These are phyloP conservation scores for Ia io DNA, from an alignment of 2,113 vertebrate species.

Conservation along the genomic window DNA sequence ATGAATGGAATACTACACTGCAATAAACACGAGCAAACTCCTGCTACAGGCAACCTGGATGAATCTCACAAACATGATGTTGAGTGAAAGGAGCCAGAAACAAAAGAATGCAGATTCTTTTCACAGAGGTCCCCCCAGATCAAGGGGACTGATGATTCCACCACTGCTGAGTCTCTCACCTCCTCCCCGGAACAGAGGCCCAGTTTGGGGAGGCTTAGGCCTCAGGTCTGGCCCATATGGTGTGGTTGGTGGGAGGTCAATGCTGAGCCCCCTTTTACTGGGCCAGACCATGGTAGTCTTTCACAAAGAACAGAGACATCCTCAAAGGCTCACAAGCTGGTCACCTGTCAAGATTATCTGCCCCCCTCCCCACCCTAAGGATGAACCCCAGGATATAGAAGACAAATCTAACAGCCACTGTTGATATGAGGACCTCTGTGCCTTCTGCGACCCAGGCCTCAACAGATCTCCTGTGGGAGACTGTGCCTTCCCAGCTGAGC, in stretches of 20 bases:
- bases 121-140: slow-evolving; percentile 62
- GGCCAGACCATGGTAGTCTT: slow-evolving; percentile 63
- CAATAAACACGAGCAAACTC: slow-evolving; percentile 35
- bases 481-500: slow-evolving; percentile 45
- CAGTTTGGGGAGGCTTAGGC: slow-evolving; percentile 31
- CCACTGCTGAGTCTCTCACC: slow-evolving; percentile 69
- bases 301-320: slow-evolving; percentile 68
- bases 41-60: slow-evolving; percentile 27
- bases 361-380: slow-evolving; percentile 34
- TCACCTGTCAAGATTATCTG: slow-evolving; percentile 64
- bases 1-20: slow-evolving; percentile 24
- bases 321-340: slow-evolving; percentile 70
- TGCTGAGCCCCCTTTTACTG: slow-evolving; percentile 59
- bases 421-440: slow-evolving; percentile 91
- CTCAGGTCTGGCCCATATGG: slow-evolving; percentile 47
- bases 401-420: slow-evolving; percentile 92
- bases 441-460: slow-evolving; percentile 91
- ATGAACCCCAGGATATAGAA: slow-evolving; percentile 55
- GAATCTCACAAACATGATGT: slow-evolving; percentile 52
- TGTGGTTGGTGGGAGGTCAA: slow-evolving; percentile 66
- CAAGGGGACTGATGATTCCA: slow-evolving; percentile 60
- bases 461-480: slow-evolving; percentile 87
- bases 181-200: slow-evolving; percentile 62
- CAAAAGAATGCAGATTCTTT: slow-evolving; percentile 50
- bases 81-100: slow-evolving; percentile 19